Evolutionary conservation across 2,888 invertebrate species (phyloP).

Genomic region (Lysandra coridon): DNA sequence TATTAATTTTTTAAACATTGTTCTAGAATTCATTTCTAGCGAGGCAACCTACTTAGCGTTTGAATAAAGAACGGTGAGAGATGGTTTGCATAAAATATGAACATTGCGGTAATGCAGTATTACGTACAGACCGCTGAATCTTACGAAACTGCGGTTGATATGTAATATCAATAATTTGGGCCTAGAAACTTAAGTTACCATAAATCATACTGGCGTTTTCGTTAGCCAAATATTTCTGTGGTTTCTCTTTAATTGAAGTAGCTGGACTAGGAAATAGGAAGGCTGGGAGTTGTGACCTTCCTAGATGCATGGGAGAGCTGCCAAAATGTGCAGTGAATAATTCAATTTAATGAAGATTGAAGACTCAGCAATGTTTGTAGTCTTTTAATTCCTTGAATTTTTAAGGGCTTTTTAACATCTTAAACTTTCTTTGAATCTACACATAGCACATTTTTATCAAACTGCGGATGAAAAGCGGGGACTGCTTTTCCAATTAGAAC

Average conservation of each 20-base stretch:
- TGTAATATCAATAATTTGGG: slow-evolving; percentile 23
- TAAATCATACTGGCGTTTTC: background rate
- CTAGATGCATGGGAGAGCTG: background rate
- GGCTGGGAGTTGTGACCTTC: background rate
- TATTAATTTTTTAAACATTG: background rate
- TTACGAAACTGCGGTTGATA: slow-evolving; percentile 15
- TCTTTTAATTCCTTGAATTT: too few relatives aligned
- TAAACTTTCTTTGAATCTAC: background rate
- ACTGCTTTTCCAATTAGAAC: background rate
- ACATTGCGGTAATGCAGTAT: slow-evolving; percentile 11
- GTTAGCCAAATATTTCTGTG: background rate
- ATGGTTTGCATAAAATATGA: slow-evolving; percentile 17
- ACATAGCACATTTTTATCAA: background rate
- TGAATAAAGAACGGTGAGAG: slow-evolving; percentile 9
- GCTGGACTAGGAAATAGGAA: background rate
- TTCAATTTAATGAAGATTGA: background rate
- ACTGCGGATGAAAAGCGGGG: background rate
- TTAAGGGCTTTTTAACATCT: background rate
- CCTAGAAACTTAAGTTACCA: background rate
- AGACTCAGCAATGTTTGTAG: background rate
- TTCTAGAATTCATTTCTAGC: slow-evolving; percentile 16
- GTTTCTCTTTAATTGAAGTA: background rate
- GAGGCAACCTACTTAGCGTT: background rate
- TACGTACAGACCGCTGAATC: slow-evolving; percentile 6
- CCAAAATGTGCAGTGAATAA: background rate